Percentiles rank a stretch among this genome's conserved stretches.
These are phyloP conservation scores for Torymus texanus DNA, from an alignment of 2,888 invertebrate species.

Conservation along the genomic window DNA sequence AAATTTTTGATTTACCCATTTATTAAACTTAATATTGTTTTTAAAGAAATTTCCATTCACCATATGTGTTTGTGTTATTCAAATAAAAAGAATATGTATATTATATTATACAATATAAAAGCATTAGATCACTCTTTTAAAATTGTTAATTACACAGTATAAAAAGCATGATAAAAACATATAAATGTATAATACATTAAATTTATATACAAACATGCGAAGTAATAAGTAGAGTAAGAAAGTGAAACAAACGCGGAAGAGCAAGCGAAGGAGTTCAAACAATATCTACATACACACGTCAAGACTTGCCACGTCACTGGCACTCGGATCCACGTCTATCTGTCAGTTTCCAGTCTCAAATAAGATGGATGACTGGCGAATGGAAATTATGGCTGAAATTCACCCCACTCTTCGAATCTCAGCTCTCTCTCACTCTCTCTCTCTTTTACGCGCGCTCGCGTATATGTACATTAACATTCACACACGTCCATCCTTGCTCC, in stretches of 20 bases:
- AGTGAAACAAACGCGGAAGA: slow-evolving; percentile 13
- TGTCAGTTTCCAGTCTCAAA: slow-evolving; percentile 78
- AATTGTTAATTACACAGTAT: slow-evolving; percentile 1
- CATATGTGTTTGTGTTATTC: too few species aligned
- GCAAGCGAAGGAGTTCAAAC: slow-evolving; percentile 57
- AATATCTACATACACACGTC: slow-evolving; percentile 61
- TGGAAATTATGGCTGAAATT: slow-evolving; percentile 79
- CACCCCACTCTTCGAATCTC: slow-evolving; percentile 59
- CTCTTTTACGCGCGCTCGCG: slow-evolving; percentile 49
- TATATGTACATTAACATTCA: slow-evolving; percentile 45
- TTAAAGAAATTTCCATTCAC: too few species aligned
- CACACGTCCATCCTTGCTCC: slow-evolving; percentile 58
- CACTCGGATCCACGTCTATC: slow-evolving; percentile 75
- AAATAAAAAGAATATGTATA: too few species aligned
- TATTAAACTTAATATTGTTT: too few species aligned
- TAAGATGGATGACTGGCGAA: slow-evolving; percentile 81
- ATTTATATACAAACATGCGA: too few species aligned
- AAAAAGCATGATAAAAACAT: background rate
- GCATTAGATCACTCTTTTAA: too few species aligned
- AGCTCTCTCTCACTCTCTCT: slow-evolving; percentile 37
- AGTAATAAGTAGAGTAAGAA: slow-evolving; percentile 2
- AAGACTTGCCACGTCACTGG: slow-evolving; percentile 75
- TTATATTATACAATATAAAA: too few species aligned
- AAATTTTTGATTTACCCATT: too few species aligned
- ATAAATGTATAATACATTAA: too few species aligned